Evolutionary conservation across 2,888 invertebrate genomes (phyloP), one percentile per base, ranked within the genome.

Genomic region (Tenthredo mesomela): DNA sequence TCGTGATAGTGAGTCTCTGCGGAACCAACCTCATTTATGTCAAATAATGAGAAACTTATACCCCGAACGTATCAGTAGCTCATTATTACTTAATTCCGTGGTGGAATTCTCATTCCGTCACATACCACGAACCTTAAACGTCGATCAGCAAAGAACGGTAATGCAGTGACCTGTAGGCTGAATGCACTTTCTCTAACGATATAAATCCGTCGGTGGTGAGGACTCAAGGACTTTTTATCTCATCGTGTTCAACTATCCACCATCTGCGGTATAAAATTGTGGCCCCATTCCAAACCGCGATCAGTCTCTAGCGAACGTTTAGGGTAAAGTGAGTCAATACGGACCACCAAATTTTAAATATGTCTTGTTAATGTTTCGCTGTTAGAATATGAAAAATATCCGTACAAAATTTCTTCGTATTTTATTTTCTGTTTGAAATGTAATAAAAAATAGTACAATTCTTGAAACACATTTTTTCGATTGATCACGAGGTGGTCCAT

Each of bases 131-230:
- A n/a, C 61, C 40, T 58, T 37, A 61, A 40, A 80, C 37, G 58
- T 80, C 21, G 37, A 25, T 50, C 40, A 50, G 21, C 21, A 5
- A 40, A 29, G 37, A 37, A 58, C 25, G 10, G 80, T 25, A 33
- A 61, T 80, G 80, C 61, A 80, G 61, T 61, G 61, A 80, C n/a
- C 61, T n/a, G 25, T 40, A 21, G 61, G 25, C 47, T 37, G 21
- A 21, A 40, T 12, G 58, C 18, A 37, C 58, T 61, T 61, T 80
- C 61, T 80, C 80, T 61, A 61, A 21, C 40, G 37, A 61, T 61
- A 61, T 40, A 71, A 50, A 77, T 77, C 77, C 50, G 12, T 54
- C 77, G 54, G 15, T 25, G 18, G 15, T 18, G 29, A 47, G 25
- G 77, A 54, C 33, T 77, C 18, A 18, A 50, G 18, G 77, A 54